Conservation (phyloP, 2,797 vertebrate species). For the Enteromius treurensis region DNA sequence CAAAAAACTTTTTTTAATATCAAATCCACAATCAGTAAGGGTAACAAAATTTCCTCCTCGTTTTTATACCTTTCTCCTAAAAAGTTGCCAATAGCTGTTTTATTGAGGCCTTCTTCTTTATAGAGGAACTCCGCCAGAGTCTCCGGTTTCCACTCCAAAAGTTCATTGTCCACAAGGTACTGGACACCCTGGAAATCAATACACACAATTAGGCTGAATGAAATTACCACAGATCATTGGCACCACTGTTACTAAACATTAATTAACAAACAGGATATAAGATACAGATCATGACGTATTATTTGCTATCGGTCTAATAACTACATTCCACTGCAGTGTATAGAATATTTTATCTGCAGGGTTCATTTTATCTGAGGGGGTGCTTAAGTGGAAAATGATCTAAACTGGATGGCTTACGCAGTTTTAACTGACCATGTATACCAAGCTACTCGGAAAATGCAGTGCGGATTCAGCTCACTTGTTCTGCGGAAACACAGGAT, state of each 20-base stretch:
- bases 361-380: too few species aligned
- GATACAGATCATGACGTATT: background rate
- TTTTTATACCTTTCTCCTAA: conserved; percentile 84
- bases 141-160: conserved; percentile 78
- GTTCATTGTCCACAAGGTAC: conserved; percentile 80
- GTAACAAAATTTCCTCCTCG: background rate
- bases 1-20: background rate
- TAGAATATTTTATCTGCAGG: background rate
- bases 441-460: conserved; percentile 11
- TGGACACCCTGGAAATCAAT: conserved; percentile 80
- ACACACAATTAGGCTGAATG: conserved; percentile 12
- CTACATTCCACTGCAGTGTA: background rate
- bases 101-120: conserved; percentile 93
- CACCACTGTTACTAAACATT: background rate
- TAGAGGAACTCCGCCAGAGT: conserved; percentile 89
- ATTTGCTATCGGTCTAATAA: background rate
- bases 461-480: conserved; percentile 22
- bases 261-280: background rate
- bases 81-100: conserved; percentile 90
- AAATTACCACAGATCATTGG: conserved; percentile 7
- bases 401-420: background rate
- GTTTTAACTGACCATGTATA: conserved; percentile 19
- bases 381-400: background rate
- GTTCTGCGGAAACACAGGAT: conserved; percentile 74
- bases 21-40: background rate